Percentiles rank a stretch among this genome's conserved stretches.
Evolutionary conservation across 1,140 invertebrate species (phyloP).

Genomic region (Helicoverpa zea): DNA sequence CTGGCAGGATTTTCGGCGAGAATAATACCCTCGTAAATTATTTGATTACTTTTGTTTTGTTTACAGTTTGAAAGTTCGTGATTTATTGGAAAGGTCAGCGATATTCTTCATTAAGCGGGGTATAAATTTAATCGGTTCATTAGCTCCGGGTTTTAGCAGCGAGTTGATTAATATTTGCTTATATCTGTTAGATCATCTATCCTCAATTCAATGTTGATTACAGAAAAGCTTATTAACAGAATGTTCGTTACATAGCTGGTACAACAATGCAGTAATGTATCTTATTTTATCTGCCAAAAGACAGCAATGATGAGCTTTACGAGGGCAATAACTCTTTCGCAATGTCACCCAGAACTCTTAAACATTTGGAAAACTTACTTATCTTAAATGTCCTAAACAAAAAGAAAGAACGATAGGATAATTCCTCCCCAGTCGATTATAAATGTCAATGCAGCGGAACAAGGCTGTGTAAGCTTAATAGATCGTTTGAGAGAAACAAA

Average conservation of each 20-base stretch:
- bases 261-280: background rate
- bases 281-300: background rate
- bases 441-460: conserved; percentile 37
- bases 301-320: background rate
- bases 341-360: conserved; percentile 13
- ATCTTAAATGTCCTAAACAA: conserved; percentile 27
- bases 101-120: conserved; percentile 10
- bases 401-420: conserved; percentile 9
- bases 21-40: conserved; percentile 34
- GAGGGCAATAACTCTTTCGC: conserved; percentile 18
- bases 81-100: conserved; percentile 20
- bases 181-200: background rate
- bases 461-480: background rate
- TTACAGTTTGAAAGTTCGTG: conserved; percentile 17
- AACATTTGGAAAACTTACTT: conserved; percentile 14
- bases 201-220: background rate
- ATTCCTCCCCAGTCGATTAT: conserved; percentile 37
- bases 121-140: conserved; percentile 11
- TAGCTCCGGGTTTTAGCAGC: background rate
- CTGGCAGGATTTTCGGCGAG: conserved; percentile 29
- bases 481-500: background rate
- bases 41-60: conserved; percentile 33
- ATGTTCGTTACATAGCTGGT: background rate
- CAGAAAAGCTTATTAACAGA: background rate
- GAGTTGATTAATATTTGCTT: background rate